Percentiles rank a stretch among this genome's conserved stretches.
Conservation (phyloP, 2,888 invertebrate genomes). For the Glaucopsyche alexis region DNA sequence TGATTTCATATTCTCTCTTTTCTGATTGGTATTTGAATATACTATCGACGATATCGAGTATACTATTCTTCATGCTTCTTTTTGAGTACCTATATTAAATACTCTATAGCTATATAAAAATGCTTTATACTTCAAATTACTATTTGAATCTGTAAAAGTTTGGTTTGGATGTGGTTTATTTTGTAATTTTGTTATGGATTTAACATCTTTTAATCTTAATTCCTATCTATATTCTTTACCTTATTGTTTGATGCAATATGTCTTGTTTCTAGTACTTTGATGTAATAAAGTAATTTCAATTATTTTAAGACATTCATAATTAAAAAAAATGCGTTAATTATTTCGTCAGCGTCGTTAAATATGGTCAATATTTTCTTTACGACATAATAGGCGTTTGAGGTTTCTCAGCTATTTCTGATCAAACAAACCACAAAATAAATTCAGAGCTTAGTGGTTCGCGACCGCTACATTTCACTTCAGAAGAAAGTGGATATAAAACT, state of each 20-base stretch:
- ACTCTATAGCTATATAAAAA: too few species aligned
- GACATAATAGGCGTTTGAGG: neutral
- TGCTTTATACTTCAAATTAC: too few species aligned
- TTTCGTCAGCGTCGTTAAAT: neutral
- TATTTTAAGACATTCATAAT: neutral
- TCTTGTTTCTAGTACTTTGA: neutral
- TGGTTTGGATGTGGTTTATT: too few species aligned
- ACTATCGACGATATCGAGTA: too few species aligned
- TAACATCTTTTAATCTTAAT: too few species aligned
- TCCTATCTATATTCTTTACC: too few species aligned
- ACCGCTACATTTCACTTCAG: neutral
- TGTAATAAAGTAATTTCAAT: neutral
- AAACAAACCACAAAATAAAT: conserved; percentile 1
- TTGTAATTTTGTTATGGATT: too few species aligned
- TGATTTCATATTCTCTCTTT: neutral
- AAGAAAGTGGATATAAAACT: neutral
- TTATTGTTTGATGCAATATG: too few species aligned
- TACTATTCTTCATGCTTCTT: too few species aligned
- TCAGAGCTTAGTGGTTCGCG: neutral
- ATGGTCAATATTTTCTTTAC: neutral
- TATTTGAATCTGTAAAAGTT: too few species aligned
- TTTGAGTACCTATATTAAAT: too few species aligned
- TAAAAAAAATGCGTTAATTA: neutral
- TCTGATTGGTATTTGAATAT: neutral
- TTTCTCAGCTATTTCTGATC: conserved; percentile 2